These are phyloP conservation scores for Meta bourneti DNA, from an alignment of 2,888 invertebrate species.

Conservation along the genomic window DNA sequence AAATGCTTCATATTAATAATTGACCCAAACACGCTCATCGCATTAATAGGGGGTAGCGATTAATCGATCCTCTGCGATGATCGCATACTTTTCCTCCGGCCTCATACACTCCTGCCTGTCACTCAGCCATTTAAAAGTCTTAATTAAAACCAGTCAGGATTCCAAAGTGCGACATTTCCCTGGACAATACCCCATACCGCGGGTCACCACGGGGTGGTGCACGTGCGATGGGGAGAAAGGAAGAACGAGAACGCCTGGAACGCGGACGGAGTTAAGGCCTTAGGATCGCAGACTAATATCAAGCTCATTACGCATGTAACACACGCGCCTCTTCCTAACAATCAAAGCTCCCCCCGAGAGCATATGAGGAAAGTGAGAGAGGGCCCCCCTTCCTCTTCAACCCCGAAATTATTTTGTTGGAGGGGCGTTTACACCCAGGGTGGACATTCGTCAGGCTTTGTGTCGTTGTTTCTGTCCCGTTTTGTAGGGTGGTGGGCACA, in stretches of 20 bases:
- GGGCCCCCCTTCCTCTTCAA: neutral
- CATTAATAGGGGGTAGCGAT: neutral
- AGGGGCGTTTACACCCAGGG: neutral
- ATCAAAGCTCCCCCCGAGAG: neutral
- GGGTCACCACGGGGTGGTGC: conserved; percentile 18
- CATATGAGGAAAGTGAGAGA: neutral
- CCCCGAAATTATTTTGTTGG: conserved; percentile 28
- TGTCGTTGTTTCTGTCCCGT: neutral
- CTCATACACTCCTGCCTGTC: neutral
- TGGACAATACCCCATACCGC: neutral
- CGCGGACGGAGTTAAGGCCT: conserved; percentile 17
- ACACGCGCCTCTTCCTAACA: conserved; percentile 44
- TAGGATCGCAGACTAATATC: conserved; percentile 63
- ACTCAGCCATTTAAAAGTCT: conserved; percentile 23
- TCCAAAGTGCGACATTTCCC: conserved; percentile 10
- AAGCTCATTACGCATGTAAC: conserved; percentile 72
- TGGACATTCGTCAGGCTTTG: conserved; percentile 63
- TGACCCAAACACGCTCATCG: neutral
- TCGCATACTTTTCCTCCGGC: neutral
- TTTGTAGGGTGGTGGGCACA: neutral
- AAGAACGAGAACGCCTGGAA: conserved; percentile 43
- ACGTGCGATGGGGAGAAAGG: conserved; percentile 5
- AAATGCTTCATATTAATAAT: neutral
- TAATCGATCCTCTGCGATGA: neutral
- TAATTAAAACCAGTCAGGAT: conserved; percentile 31